Base-by-base conservation (phyloP, 2,888 invertebrate species). In the Onchidella celtica region DNA sequence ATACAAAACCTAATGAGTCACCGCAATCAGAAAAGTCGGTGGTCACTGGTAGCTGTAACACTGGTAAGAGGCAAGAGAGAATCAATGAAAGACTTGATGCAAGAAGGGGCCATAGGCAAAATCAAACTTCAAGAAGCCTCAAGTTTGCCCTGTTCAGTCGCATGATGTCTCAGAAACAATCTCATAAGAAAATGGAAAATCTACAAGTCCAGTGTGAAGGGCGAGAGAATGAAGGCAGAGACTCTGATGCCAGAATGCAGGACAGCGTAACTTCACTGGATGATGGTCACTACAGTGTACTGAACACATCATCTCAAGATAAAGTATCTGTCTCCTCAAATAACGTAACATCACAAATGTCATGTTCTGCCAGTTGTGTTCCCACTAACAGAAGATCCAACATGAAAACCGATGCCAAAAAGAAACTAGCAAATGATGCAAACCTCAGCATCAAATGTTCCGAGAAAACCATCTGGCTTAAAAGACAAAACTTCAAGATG, bases 221-320 rank as follows among this genome's bases (percentile, higher is more conserved):
- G 29, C 6, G 6, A 21, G 11, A 27, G 4, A 6, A n/a, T 24
- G 61, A n/a, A 24, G 29, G 65, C 27, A 27, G 27, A 24, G 27
- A 17, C 6, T 27, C n/a, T 2, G 17, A 29, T 24, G 27, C 3
- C 29, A 24, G 29, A 77, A 47, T 47, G 6, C 47, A 72, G n/a
- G 72, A 72, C 17, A 38, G 47, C 2, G 2, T 72, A 17, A 72
- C 72, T 11, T 72, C 72, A 2, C 47, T 72, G 47, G 72, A 72
- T 27, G 72, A 72, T 21, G 72, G 72, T 72, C 72, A 72, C 55
- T 72, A 55, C 55, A 72, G 38, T 27, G 72, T 27, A 11, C 47
- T 9, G 55, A 27, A 36, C 14, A 27, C 72, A 6, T 17, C 40
- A 21, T 47, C 72, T 6, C n/a, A 21, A 6, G 47, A 17, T 47